Evolutionary conservation across 2,888 invertebrate species (phyloP).

Genomic region (Amblyteles armatorius): DNA sequence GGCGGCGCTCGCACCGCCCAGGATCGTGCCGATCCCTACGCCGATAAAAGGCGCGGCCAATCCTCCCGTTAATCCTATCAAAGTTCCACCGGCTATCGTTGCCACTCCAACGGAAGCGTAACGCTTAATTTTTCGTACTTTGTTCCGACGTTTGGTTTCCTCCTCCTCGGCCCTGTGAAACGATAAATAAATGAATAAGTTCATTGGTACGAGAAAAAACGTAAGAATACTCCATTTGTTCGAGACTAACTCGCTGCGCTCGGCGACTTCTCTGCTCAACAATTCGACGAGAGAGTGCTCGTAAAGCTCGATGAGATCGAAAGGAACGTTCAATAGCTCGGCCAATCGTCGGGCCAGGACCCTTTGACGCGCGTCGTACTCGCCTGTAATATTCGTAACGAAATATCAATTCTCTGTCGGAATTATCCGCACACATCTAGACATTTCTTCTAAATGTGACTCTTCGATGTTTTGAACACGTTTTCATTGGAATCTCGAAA

Average conservation of each 20-base stretch:
- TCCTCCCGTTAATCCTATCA: constrained; percentile 89
- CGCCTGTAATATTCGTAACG: constrained; percentile 83
- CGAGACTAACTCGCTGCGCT: constrained; percentile 70
- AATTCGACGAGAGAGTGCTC: constrained; percentile 86
- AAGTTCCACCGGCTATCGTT: constrained; percentile 88
- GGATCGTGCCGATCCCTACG: constrained; percentile 85
- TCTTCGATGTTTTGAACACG: too few relatives aligned
- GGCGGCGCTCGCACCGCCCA: constrained; percentile 85
- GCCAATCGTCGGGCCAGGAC: constrained; percentile 87
- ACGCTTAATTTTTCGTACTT: constrained; percentile 87
- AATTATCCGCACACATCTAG: not conserved
- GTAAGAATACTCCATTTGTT: not conserved
- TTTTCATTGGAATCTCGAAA: too few relatives aligned
- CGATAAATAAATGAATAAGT: not conserved
- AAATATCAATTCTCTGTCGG: not conserved
- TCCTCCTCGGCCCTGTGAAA: constrained; percentile 85
- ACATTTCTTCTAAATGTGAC: too few relatives aligned
- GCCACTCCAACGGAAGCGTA: constrained; percentile 88
- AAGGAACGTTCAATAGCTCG: constrained; percentile 85
- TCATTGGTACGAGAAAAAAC: not conserved
- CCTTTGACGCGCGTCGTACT: constrained; percentile 88
- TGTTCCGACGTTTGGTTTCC: constrained; percentile 84
- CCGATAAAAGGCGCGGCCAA: constrained; percentile 88
- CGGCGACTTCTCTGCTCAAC: constrained; percentile 81
- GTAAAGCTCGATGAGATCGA: constrained; percentile 86